Evolutionary conservation across 2,113 vertebrate species (phyloP), one percentile per base, ranked within the genome.

Genomic region (Charina bottae): DNA sequence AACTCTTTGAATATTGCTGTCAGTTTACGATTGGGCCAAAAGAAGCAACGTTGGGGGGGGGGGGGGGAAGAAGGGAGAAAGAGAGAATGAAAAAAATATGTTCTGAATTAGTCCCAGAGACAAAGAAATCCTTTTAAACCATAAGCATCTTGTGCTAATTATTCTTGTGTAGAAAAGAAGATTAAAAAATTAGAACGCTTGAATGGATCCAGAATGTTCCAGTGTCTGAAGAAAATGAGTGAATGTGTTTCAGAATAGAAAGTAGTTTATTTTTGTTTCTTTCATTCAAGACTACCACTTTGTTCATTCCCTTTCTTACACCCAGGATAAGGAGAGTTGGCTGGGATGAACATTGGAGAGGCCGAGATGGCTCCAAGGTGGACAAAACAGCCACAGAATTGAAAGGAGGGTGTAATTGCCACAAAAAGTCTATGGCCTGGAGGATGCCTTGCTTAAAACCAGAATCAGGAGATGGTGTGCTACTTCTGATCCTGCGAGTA

Each of bases 111-210:
- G 83, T 85, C 90, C 90, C 46, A 64, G 46, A 85, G 90, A 86
- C 83, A 91, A 85, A 91, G 90, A 85, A 90, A 90, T 90, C 89
- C 24, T 83, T 90, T 90, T 56, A 84, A 91, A 85, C 90, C 28
- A 59, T 54, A 54, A 85, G 83, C 90, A 85, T 85, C 85, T 86
- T 91, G 83, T 91, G 90, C 90, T 91, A 91, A 91, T 91, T 91
- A 91, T 91, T 91, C 90, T 85, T 85, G 58, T 85, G 83, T 85
- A 85, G 83, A 91, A 91, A 91, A 91, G 90, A 91, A 91, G 90
- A 91, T 91, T 91, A 91, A 91, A 91, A 91, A 85, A 91, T 91
- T 64, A 86, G 46, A 91, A 91, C 1, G 90, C 90, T 91, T 91
- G 83, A 91, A 49, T 49, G 46, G 83, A 33, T 85, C 59, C 90